phyloP scores from a whole-genome alignment of 1,140 invertebrate species.

The Episyrphus balteatus region DNA sequence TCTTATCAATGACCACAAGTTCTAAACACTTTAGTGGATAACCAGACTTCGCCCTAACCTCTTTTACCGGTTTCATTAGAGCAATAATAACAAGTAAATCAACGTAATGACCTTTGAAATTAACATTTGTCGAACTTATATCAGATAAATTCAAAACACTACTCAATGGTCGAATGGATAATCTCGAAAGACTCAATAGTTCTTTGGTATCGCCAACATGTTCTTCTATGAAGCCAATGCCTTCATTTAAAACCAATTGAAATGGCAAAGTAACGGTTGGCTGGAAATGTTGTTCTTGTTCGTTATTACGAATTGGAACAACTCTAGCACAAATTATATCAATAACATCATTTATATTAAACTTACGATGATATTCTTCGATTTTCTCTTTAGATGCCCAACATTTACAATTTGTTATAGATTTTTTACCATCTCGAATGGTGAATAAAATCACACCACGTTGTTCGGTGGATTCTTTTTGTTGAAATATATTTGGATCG shows the following conservation, averaged over 20 bases:
- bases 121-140: constrained; percentile 20
- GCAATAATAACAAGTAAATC: constrained; percentile 37
- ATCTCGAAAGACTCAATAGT: constrained; percentile 19
- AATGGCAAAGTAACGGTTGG: constrained; percentile 42
- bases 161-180: constrained; percentile 41
- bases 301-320: neutral
- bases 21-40: constrained; percentile 32
- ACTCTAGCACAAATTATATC: constrained; percentile 17
- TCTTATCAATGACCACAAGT: constrained; percentile 38
- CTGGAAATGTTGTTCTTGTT: constrained; percentile 28
- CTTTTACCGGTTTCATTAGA: constrained; percentile 23
- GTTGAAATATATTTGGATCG: constrained; percentile 16
- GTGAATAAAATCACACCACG: constrained; percentile 26
- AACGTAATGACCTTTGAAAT: constrained; percentile 8
- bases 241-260: constrained; percentile 43
- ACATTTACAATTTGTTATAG: constrained; percentile 26
- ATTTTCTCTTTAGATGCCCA: constrained; percentile 22
- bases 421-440: constrained; percentile 16
- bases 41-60: constrained; percentile 17
- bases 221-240: constrained; percentile 38
- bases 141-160: constrained; percentile 33
- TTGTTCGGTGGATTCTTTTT: constrained; percentile 14
- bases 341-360: constrained; percentile 23
- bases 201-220: constrained; percentile 24
- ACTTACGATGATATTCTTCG: constrained; percentile 14